phyloP scores from a whole-genome alignment of 2,113 vertebrate species.

The Rhinopomastus cyanomelas region DNA sequence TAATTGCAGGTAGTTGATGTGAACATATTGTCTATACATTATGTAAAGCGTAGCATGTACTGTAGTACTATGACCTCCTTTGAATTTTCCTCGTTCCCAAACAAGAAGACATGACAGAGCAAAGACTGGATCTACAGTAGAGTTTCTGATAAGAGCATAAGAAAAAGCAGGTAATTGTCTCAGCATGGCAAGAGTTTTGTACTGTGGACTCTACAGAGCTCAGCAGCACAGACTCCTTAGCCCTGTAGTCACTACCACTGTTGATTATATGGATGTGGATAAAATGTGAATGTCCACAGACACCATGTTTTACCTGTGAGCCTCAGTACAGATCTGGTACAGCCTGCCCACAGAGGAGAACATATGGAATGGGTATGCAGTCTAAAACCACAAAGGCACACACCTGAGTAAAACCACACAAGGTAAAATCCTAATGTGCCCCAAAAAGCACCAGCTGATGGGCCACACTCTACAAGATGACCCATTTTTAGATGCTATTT shows the following conservation, averaged over 20 bases:
- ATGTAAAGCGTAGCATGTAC: background rate
- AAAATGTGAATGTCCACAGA: background rate
- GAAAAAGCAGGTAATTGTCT: background rate
- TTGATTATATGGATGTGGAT: background rate
- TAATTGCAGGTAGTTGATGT: background rate
- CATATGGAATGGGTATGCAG: accelerated
- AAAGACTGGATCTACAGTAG: background rate
- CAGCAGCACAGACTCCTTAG: background rate
- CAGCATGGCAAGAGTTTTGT: background rate
- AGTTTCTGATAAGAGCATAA: background rate
- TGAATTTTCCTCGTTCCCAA: background rate
- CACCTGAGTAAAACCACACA: background rate
- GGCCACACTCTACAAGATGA: background rate
- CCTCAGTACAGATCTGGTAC: background rate
- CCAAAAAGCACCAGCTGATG: background rate
- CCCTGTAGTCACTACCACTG: background rate
- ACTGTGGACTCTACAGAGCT: background rate
- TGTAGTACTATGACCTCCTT: background rate
- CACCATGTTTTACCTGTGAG: background rate
- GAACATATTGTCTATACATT: background rate
- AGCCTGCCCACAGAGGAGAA: background rate
- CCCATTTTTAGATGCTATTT: accelerated
- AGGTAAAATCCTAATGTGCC: background rate
- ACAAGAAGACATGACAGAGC: background rate
- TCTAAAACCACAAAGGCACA: background rate